Base-by-base conservation (phyloP, 1,140 invertebrate genomes). In the Drosophila chauvacae region DNA sequence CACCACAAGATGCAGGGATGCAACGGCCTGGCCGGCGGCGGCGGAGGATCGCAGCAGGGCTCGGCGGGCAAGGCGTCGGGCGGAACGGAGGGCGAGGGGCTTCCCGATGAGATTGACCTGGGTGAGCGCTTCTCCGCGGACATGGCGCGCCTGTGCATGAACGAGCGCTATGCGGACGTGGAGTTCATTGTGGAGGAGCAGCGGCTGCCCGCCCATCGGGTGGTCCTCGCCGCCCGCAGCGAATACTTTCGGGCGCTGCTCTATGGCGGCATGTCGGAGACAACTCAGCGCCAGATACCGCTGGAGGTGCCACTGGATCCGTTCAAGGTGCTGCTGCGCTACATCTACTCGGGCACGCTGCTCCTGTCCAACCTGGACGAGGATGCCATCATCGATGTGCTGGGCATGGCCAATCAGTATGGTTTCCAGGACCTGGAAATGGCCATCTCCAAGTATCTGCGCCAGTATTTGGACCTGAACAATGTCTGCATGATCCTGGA, bases 401-500 rank as follows among this genome's bases (percentile, higher is more conserved):
- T 98, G 55, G 97, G 96, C 7, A 94, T 99, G 87, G 97, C 97
- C 28, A 97, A 99, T 94, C 96, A 98, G 83, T 99, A 98, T 94
- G 98, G 98, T 39, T 99, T 99, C 94, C 94, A 95, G 73, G 97
- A 99, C 91, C 93, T 99, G 55, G 97, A 99, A 94, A 93, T 95
- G 10, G 95, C 97, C 14, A 97, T 99, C 69, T 99, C 97, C 2
- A 97, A 99, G 86, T 98, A 98, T 93, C 93, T 99, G 70, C 95
- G 96, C 75, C 97, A 98, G 91, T 96, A 97, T 82, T 93, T 99
- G 18, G 96, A 96, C 53, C 94, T 97, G 50, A 95, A 95, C 81
- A 99, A 99, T 94, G 97, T 98, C 2, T 99, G 98, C 93, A 94
- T 96, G 7, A 97, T 99, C 78, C 96, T 98, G 84, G 98, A 99